Conservation (phyloP, 2,113 vertebrate genomes). For the Sula dactylatra region DNA sequence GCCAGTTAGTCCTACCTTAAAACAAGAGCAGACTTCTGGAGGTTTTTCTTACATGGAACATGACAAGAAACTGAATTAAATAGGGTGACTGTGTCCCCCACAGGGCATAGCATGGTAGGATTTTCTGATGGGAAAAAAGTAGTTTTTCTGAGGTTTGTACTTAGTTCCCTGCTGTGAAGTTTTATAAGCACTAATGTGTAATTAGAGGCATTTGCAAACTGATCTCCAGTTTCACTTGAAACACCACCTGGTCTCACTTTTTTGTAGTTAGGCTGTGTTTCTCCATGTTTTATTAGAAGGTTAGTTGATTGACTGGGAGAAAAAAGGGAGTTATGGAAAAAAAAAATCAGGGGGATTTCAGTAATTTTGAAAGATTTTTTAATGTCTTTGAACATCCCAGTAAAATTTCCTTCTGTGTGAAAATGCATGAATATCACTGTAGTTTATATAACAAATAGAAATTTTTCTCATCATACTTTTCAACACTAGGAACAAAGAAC, state of each 20-base stretch:
- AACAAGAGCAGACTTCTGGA: background rate
- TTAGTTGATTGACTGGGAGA: background rate
- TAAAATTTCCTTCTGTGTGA: background rate
- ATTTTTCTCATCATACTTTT: background rate
- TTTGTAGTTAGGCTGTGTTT: background rate
- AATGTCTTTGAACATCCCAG: background rate
- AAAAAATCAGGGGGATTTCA: background rate
- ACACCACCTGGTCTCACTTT: background rate
- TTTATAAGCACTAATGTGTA: background rate
- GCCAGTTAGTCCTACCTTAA: background rate
- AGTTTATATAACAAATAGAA: background rate
- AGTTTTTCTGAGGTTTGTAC: background rate
- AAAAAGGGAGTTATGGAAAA: background rate
- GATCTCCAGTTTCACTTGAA: conserved; percentile 1
- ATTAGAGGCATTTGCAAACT: conserved; percentile 19
- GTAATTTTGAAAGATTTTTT: background rate
- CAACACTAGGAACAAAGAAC: background rate
- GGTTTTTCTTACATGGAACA: background rate
- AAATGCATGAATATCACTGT: background rate
- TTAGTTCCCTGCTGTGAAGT: background rate
- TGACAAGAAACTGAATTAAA: background rate
- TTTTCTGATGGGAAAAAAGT: background rate
- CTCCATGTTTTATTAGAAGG: background rate
- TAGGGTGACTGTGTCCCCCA: background rate
- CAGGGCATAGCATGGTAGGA: background rate